Evolutionary conservation across 1,140 invertebrate species (phyloP).

Genomic region (Eufriesea mexicana): DNA sequence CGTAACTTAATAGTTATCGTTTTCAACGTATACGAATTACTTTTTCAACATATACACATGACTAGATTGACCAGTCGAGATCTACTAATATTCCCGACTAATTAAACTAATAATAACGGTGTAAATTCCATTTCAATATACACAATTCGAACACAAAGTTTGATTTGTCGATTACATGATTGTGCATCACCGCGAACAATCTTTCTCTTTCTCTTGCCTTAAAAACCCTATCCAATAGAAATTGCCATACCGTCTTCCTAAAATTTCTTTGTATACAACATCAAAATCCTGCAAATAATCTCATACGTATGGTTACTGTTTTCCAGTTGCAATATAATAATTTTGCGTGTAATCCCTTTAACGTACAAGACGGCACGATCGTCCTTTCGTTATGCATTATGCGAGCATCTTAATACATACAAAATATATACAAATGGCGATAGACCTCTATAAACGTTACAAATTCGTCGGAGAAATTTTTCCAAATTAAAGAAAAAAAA

Average conservation of each 20-base stretch:
- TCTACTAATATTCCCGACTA: not conserved
- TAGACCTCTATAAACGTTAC: constrained; percentile 26
- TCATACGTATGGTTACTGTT: constrained; percentile 5
- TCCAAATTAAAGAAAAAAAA: not conserved
- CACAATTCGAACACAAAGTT: not conserved
- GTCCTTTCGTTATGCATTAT: not conserved
- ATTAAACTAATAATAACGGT: not conserved
- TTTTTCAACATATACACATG: not conserved
- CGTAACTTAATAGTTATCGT: not conserved
- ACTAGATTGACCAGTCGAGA: constrained; percentile 18
- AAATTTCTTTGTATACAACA: not conserved
- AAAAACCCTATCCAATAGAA: not conserved
- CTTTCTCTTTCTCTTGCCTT: constrained; percentile 6
- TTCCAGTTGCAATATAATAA: constrained; percentile 1
- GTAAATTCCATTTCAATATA: not conserved
- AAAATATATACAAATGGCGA: constrained; percentile 44
- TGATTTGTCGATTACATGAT: not conserved
- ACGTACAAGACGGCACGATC: constrained; percentile 4
- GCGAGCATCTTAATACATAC: constrained; percentile 29
- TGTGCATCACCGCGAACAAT: not conserved
- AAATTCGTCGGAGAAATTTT: not conserved
- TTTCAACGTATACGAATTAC: not conserved
- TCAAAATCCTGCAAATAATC: constrained; percentile 35
- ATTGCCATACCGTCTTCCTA: too few relatives aligned
- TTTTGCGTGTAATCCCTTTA: not conserved